phyloP scores from a whole-genome alignment of 2,113 vertebrate species.

The Odocoileus hemionus region DNA sequence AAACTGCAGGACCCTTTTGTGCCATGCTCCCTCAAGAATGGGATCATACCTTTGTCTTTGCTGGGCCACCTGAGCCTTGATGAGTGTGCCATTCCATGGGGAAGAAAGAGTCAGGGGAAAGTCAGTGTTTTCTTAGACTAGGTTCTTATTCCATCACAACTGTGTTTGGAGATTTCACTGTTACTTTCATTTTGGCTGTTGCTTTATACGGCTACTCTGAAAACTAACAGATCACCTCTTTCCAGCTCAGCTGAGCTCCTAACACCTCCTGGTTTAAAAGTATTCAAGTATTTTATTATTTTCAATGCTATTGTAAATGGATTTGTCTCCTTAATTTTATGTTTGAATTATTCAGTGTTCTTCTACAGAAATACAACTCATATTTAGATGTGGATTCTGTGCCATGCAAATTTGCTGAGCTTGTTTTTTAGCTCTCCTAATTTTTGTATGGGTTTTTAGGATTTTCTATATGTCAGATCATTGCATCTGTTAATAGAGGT shows the following conservation, averaged over 20 bases:
- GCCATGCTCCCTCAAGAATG: neutral
- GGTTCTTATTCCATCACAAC: neutral
- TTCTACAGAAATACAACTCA: neutral
- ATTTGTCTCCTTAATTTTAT: neutral
- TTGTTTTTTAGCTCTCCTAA: neutral
- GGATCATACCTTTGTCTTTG: neutral
- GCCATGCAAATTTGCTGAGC: neutral
- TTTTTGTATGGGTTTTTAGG: neutral
- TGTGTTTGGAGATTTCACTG: neutral
- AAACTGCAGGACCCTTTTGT: neutral
- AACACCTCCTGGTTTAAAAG: neutral
- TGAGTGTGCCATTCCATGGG: neutral
- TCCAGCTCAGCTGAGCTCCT: neutral
- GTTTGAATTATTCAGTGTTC: neutral
- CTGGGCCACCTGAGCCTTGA: neutral
- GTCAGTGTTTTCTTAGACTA: neutral
- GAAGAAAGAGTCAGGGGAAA: neutral
- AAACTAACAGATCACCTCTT: neutral
- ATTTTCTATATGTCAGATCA: neutral
- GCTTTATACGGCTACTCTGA: neutral
- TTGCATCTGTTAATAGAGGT: neutral
- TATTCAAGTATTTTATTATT: neutral
- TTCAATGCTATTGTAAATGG: neutral
- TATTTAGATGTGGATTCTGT: neutral
- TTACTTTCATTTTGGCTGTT: neutral